These are phyloP conservation scores for Oryzias curvinotus DNA, from an alignment of 2,113 vertebrate genomes.

Conservation along the genomic window DNA sequence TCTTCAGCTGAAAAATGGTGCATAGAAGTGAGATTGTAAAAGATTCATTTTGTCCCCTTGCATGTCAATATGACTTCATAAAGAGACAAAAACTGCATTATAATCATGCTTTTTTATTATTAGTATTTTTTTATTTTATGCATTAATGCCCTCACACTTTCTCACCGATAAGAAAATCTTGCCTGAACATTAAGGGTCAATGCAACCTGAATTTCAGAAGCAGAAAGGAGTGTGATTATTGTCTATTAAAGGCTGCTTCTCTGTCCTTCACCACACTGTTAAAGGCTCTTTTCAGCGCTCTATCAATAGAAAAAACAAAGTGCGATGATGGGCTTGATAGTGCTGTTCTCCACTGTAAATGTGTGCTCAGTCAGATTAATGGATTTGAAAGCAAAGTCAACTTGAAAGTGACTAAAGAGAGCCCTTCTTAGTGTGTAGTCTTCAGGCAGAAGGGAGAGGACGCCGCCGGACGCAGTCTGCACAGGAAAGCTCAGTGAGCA, in stretches of 20 bases:
- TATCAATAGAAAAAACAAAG: constrained; percentile 19
- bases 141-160: constrained; percentile 1
- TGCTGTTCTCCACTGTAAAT: constrained; percentile 11
- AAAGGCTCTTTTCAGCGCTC: constrained; percentile 10
- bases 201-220: constrained; percentile 4
- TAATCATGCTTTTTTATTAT: not conserved
- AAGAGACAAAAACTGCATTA: not conserved
- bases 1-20: not conserved
- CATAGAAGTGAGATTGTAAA: not conserved
- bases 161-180: not conserved
- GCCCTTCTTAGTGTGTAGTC: constrained; percentile 49
- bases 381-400: constrained; percentile 58
- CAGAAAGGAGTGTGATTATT: not conserved
- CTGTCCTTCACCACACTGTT: not conserved
- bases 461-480: constrained; percentile 48
- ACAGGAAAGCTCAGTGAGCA: constrained; percentile 51
- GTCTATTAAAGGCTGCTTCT: not conserved
- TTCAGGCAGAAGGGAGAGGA: constrained; percentile 48
- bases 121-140: not conserved
- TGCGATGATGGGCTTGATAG: constrained; percentile 29
- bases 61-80: constrained; percentile 11
- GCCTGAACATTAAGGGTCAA: not conserved
- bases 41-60: not conserved
- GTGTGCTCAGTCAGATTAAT: constrained; percentile 29
- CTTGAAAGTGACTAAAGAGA: constrained; percentile 57